Base-by-base conservation (phyloP, 2,797 vertebrate species). In the Ctenochaetus hawaiiensis region DNA sequence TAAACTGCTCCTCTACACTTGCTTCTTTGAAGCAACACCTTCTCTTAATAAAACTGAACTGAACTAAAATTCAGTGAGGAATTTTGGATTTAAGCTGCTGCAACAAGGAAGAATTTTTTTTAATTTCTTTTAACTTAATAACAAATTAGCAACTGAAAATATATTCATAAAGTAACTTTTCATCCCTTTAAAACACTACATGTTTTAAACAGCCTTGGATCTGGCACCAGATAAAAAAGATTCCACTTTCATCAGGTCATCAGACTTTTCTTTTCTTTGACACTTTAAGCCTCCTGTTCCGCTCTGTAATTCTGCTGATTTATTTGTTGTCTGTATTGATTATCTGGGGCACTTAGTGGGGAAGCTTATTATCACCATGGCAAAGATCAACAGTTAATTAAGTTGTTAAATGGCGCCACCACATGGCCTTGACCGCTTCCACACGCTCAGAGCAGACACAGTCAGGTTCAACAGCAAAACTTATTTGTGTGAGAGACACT, bases 361-460 rank as follows among this genome's bases (percentile, higher is more conserved):
- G 34, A 70, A 47, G 18, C 26, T 67, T 6, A 26, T 44, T 26
- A n/a, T 65, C 43, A 9, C 6, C 0, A 26, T 22, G 41, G n/a
- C 34, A 8, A 34, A 51, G 2, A 13, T 34, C 20, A 17, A 51
- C 17, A 20, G 53, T 26, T 74, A 13, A 45, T 57, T 60, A 53
- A 71, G 58, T 57, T 68, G 84, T 77, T 20, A 23, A 34, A 64
- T 64, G 57, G 81, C 66, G 87, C 88, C 91, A 83, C 84, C 89
- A 20, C 87, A 90, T 91, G 91, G 90, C 57, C 43, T 49, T 3
- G 0, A 8, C 20, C 59, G 53, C 48, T 56, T 44, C 58, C 12
- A 12, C 10, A n/a, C 4, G 9, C 12, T n/a, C 3, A 5, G 18
- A 47, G n/a, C 56, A 69, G 37, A 45, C 13, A 16, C 5, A 13